Evolutionary conservation across 2,888 invertebrate genomes (phyloP), one percentile per base, ranked within the genome.

Genomic region (Ommatoiulus sabulosus): DNA sequence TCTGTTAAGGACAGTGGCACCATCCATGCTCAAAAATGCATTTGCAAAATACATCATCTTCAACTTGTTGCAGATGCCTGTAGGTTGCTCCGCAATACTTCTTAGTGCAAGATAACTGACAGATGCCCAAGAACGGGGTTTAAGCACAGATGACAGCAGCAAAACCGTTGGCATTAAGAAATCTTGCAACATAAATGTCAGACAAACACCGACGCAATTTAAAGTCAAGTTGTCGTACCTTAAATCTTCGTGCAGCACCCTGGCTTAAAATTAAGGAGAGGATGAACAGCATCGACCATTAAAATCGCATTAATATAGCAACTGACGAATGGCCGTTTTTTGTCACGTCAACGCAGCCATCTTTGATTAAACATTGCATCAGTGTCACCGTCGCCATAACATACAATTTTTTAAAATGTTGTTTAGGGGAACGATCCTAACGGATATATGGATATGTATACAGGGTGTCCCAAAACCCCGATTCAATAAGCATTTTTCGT

Each of bases 131-230:
- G 10, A 72, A 24, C 3, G 10, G 24, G 8, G 72, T 24, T n/a
- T 8, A 24, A 24, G 24, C 24, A 15, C 5, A 52, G 6, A 72
- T 4, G 7, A 24, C 63, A 63, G 63, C n/a, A n/a, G 63, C 20
- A 63, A 63, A 17, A 63, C 20, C 20, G 12, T 12, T 12, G 48
- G 48, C 48, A 48, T 12, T 48, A 48, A 48, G 48, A 48, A 48
- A 72, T 72, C 72, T 24, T 20, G 72, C 72, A 8, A 72, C 72
- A 72, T 72, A 72, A 72, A 72, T 72, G 72, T 24, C 72, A 72
- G 24, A 24, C 72, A 12, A 10, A 72, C 72, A 24, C 7, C 72
- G 10, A 24, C 24, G 24, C 72, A 72, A 72, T 24, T 24, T 72
- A 35, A 72, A 72, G 12, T 8, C 72, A 72, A 72, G 72, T 24